Base-by-base conservation (phyloP, 1,140 invertebrate species). In the Eurosta solidaginis region DNA sequence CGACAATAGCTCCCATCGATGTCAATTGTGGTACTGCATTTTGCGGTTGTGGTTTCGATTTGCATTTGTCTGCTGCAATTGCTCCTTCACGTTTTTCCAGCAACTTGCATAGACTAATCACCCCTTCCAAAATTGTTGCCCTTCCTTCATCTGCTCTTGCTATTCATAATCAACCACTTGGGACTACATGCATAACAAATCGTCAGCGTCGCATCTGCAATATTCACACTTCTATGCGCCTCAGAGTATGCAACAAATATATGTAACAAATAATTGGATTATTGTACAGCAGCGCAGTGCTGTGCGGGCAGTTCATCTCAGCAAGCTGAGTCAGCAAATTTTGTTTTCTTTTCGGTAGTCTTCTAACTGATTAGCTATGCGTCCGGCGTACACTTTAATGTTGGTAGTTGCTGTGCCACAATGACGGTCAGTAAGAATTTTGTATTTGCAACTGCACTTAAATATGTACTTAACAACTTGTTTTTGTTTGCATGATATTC, bases 81-180 rank as follows among this genome's bases (percentile, higher is more conserved):
- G 17, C 49, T 22, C 20, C 20, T 9, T n/a, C 45, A 1, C 45
- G 45, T 14, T 47, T 47, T n/a, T 17, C 9, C 12, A n/a, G n/a
- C n/a, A n/a, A n/a, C n/a, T n/a, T n/a, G n/a, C n/a, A n/a, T 14
- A 47, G 3, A 47, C n/a, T 47, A n/a, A 47, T 9, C 45, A 17
- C 45, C n/a, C 45, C 14, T 47, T 14, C 45, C 45, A 17, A 40
- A n/a, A n/a, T n/a, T n/a, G n/a, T 20, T 33, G 12, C 36, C 33
- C 17, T 40, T 68, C 2, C 59, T 17, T 40, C 20, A 22, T 52
- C 47, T 17, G 9, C 17, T 22, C 25, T 68, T 40, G 59, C n/a
- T 68, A 68, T 68, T 68, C 59, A 40, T 68, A 68, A 68, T 68
- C 59, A 68, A 20, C 59, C 17, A 68, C 59, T n/a, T 10, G 59